These are phyloP conservation scores for Tenualosa thibaudeaui DNA, from an alignment of 2,797 vertebrate genomes.

Conservation along the genomic window DNA sequence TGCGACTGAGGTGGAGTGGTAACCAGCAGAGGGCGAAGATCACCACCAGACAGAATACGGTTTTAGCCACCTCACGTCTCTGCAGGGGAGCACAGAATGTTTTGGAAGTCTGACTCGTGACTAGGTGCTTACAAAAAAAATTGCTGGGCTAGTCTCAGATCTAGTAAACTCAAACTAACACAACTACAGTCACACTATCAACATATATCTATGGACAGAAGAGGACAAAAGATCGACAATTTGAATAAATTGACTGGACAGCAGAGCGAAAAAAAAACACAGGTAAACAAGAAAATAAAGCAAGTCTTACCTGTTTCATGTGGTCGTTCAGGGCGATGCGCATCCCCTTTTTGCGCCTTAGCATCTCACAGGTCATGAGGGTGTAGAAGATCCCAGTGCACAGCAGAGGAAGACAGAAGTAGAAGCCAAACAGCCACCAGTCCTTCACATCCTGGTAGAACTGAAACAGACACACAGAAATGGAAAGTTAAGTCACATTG, in stretches of 20 bases:
- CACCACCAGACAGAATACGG: conserved; percentile 87
- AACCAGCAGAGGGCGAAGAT: conserved; percentile 91
- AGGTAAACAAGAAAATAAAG: background rate
- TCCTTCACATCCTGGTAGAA: conserved; percentile 84
- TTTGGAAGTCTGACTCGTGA: background rate
- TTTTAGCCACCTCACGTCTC: conserved; percentile 84
- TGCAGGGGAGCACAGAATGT: conserved; percentile 38
- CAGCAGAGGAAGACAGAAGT: conserved; percentile 86
- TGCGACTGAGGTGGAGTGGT: conserved; percentile 87
- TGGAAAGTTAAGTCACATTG: background rate
- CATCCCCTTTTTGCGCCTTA: conserved; percentile 86
- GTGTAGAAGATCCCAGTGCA: conserved; percentile 89
- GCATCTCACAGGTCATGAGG: conserved; percentile 89
- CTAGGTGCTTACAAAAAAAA: background rate
- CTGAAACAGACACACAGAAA: conserved; percentile 57
- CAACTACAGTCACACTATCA: background rate
- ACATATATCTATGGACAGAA: too few relatives aligned
- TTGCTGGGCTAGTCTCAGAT: background rate
- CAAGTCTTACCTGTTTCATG: conserved; percentile 82
- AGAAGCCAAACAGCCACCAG: conserved; percentile 91
- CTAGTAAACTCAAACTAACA: background rate
- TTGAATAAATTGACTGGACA: background rate
- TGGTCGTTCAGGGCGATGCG: conserved; percentile 87
- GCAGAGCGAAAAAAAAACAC: background rate
- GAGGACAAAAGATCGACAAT: background rate